Conservation (phyloP, 2,888 invertebrate species). For the Maniola hyperantus region DNA sequence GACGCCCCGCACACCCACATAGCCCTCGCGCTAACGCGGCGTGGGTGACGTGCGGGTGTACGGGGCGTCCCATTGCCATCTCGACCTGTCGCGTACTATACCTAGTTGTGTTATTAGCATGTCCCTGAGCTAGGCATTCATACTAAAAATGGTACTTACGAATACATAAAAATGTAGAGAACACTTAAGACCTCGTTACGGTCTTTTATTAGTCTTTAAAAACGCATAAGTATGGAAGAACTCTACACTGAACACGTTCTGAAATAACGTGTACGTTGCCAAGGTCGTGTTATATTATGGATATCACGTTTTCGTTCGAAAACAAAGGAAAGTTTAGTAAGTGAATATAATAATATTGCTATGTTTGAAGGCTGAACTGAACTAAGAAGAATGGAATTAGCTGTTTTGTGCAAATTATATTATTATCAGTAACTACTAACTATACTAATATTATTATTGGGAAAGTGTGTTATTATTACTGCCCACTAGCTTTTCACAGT, state of each 20-base stretch:
- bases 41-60: too few species aligned
- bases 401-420: too few species aligned
- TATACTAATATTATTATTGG: too few species aligned
- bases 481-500: too few species aligned
- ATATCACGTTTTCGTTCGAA: conserved; percentile 11
- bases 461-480: too few species aligned
- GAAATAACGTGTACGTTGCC: conserved; percentile 3
- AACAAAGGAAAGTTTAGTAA: conserved; percentile 11
- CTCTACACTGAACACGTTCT: not conserved
- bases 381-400: not conserved
- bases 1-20: too few species aligned
- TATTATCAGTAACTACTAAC: too few species aligned
- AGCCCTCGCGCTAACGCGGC: too few species aligned
- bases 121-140: too few species aligned
- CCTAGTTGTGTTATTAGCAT: too few species aligned
- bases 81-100: too few species aligned
- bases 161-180: not conserved
- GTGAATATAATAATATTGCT: not conserved
- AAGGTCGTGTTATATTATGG: conserved; percentile 7
- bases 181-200: not conserved
- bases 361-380: conserved; percentile 1
- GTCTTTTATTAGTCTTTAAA: not conserved
- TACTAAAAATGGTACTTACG: not conserved
- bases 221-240: not conserved
- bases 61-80: too few species aligned